Evolutionary conservation across 1,140 invertebrate species (phyloP).

Genomic region (Drosophila arizonae): DNA sequence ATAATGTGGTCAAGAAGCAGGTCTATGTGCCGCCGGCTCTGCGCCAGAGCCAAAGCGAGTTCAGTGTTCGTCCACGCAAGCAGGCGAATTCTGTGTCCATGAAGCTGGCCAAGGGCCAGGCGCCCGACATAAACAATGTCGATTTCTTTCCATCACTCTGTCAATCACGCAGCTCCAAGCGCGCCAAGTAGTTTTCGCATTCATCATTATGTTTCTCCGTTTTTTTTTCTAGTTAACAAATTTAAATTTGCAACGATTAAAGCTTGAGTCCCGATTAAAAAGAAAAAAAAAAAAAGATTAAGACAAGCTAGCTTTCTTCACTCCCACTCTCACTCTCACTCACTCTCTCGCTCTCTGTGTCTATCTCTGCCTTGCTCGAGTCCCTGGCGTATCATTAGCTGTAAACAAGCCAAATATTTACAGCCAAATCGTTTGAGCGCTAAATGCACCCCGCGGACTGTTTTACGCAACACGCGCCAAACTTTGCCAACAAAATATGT

Average conservation of each 20-base stretch:
- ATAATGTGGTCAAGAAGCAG: slow-evolving; percentile 16
- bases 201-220: not conserved
- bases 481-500: slow-evolving; percentile 1
- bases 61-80: slow-evolving; percentile 27
- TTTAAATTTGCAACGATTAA: slow-evolving; percentile 48
- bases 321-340: not conserved
- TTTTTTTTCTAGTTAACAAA: slow-evolving; percentile 22
- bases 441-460: slow-evolving; percentile 59
- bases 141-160: slow-evolving; percentile 58
- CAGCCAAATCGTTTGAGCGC: slow-evolving; percentile 56
- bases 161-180: slow-evolving; percentile 37
- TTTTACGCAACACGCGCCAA: slow-evolving; percentile 17
- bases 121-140: slow-evolving; percentile 59
- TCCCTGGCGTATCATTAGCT: slow-evolving; percentile 61
- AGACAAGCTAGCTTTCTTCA: not conserved
- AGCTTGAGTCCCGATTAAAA: slow-evolving; percentile 28
- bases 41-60: slow-evolving; percentile 59
- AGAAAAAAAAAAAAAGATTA: not conserved
- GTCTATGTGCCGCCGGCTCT: slow-evolving; percentile 64
- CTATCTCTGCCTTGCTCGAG: not conserved
- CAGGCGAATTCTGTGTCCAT: not conserved
- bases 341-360: not conserved
- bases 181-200: slow-evolving; percentile 48
- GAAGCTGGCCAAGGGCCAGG: slow-evolving; percentile 42
- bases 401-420: slow-evolving; percentile 66